Base-by-base conservation (phyloP, 2,888 invertebrate species). In the Erynnis tages region DNA sequence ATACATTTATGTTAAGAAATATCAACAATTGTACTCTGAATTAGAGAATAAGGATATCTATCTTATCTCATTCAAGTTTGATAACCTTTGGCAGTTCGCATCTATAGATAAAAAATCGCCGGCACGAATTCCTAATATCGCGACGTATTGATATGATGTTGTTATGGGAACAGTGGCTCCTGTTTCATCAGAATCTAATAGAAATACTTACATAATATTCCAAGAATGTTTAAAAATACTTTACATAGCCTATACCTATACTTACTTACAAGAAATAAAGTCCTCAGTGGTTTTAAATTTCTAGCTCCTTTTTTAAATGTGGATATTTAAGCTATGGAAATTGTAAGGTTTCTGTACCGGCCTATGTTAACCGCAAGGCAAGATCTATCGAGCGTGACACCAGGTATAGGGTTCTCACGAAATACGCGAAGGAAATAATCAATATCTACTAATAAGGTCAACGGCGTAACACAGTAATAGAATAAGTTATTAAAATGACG, bases 21-120 rank as follows among this genome's bases (percentile, higher is more conserved):
- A 2, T 11, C 11, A 30, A 30, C 10, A 5, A 11, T 7, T 11
- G 29, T 5, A 13, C n/a, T 25, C 25, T n/a, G n/a, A 25, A 29
- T 10, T 29, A 29, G n/a, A 32, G 32, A 11, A 32, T 32, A 23
- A 25, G 14, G 19, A 11, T 37, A 23, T 32, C 11, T 29, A 29
- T 38, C 25, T 34, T 34, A 34, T 34, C 34, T 16, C 13, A 34
- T 11, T 13, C 2, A 5, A n/a, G 13, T 5, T 6, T n/a, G 40
- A 40, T 40, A 40, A 25, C 40, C 40, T 40, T 40, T 40, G 40
- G 8, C 11, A 40, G 40, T 38, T 38, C 23, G 23, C 34, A 29
- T 10, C 3, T 29, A 10, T 1, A 25, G 1, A 5, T 25, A 29
- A 29, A 11, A 29, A 11, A 11, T n/a, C 16, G 2, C 5, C 13